phyloP scores from a whole-genome alignment of 2,888 invertebrate genomes.

The Scaptomyza parva region DNA sequence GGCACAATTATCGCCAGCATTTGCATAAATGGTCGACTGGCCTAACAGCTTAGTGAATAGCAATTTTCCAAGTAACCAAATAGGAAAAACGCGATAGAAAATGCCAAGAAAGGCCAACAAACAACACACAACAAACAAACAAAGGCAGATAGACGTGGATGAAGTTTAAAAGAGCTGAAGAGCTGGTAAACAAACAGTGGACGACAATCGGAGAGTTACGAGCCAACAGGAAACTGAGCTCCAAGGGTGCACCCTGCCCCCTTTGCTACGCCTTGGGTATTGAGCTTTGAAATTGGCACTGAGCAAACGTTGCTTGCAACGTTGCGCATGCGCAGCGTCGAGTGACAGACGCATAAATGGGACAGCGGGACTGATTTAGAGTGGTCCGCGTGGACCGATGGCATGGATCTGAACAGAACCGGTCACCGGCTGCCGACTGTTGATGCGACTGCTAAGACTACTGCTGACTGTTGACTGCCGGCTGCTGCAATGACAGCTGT shows the following conservation, averaged over 20 bases:
- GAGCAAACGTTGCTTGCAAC: slow-evolving; percentile 24
- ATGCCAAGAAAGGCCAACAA: slow-evolving; percentile 34
- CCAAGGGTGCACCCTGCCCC: slow-evolving; percentile 29
- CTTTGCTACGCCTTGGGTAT: background rate
- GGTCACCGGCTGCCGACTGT: slow-evolving; percentile 24
- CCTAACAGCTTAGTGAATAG: slow-evolving; percentile 57
- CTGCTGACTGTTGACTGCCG: slow-evolving; percentile 47
- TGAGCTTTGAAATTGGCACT: slow-evolving; percentile 32
- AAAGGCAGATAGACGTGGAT: slow-evolving; percentile 18
- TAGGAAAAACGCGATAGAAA: slow-evolving; percentile 16
- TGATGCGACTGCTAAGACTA: slow-evolving; percentile 5
- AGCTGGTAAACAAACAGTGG: slow-evolving; percentile 33
- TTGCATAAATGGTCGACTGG: slow-evolving; percentile 61
- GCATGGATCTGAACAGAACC: slow-evolving; percentile 47
- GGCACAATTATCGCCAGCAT: slow-evolving; percentile 72
- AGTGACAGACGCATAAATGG: slow-evolving; percentile 54
- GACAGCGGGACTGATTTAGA: slow-evolving; percentile 45
- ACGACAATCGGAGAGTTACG: slow-evolving; percentile 24
- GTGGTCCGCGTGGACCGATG: slow-evolving; percentile 22
- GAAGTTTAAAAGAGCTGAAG: slow-evolving; percentile 32
- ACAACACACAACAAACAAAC: slow-evolving; percentile 18
- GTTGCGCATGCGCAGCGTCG: slow-evolving; percentile 64
- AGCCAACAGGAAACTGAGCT: slow-evolving; percentile 65
- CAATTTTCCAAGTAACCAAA: slow-evolving; percentile 63
- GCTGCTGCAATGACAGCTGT: slow-evolving; percentile 74